Base-by-base conservation (phyloP, 2,888 invertebrate species). In the Philaethria dido region DNA sequence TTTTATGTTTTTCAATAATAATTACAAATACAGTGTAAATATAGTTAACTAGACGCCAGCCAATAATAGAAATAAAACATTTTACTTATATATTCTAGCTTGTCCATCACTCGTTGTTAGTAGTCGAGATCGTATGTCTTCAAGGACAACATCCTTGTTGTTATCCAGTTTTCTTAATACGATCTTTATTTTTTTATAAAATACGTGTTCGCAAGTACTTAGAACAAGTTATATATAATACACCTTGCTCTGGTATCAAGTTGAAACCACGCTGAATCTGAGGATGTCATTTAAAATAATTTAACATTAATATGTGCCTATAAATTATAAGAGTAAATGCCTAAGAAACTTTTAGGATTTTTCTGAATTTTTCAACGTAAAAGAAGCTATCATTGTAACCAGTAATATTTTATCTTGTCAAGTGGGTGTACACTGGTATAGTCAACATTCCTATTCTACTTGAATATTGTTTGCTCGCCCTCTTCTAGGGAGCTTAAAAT, bases 401-500 rank as follows among this genome's bases (percentile, higher is more conserved):
- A 29, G 13, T 18, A 11, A 29, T 45, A 29, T 29, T 60, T 60
- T 47, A 60, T 45, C 45, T 60, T 33, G 45, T 60, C 60, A 47
- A 42, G 48, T 62, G 29, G 16, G 42, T 60, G 59, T 65, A 50
- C 13, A 39, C 33, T 16, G 36, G 55, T 16, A 55, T 44, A 54
- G 82, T 78, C 80, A 75, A 82, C 88, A 89, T 90, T 88, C 89
- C 88, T 79, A 73, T 70, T 76, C 64, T 42, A 74, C 79, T 81
- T 14, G 39, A 55, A 33, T 60, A 60, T 60, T 60, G 80, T 88
- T 86, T 88, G 86, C 85, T 82, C 83, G 74, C 80, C 83, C 82
- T 80, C 81, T 82, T 85, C 85, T 85, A 86, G 84, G 79, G 79
- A 75, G 85, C 90, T 89, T 87, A 88, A 89, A 90, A 90, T 92